These are phyloP conservation scores for Caretta caretta DNA, from an alignment of 2,113 vertebrate genomes.

Conservation along the genomic window DNA sequence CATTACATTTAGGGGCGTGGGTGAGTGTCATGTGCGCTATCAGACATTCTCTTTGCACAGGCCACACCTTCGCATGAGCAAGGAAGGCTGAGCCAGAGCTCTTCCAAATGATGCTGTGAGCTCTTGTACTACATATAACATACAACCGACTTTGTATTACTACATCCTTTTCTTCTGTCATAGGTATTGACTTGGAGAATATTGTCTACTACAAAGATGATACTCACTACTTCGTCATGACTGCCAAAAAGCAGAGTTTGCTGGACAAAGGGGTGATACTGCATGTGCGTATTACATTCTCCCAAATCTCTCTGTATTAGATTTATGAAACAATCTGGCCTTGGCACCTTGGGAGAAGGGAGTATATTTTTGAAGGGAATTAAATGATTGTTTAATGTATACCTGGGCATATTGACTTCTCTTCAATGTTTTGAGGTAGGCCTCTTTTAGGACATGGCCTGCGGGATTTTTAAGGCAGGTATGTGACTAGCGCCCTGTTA, in stretches of 20 bases:
- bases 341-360: not conserved
- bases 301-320: not conserved
- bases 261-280: slow-evolving; percentile 98
- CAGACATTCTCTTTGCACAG: not conserved
- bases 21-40: not conserved
- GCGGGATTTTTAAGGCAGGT: not conserved
- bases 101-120: not conserved
- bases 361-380: not conserved
- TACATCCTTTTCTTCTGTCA: slow-evolving; percentile 49
- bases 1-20: not conserved
- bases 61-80: not conserved
- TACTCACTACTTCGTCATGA: slow-evolving; percentile 99
- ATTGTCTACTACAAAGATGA: slow-evolving; percentile 99
- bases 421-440: not conserved
- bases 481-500: not conserved
- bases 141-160: not conserved
- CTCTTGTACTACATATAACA: not conserved
- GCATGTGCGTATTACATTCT: slow-evolving; percentile 85
- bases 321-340: not conserved
- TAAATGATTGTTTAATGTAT: not conserved
- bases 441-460: not conserved
- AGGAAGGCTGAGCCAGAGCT: not conserved
- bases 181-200: slow-evolving; percentile 98
- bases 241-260: slow-evolving; percentile 98
- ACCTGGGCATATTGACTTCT: not conserved